Base-by-base conservation (phyloP, 2,797 vertebrate species). In the Hyperoplus lanceolatus region DNA sequence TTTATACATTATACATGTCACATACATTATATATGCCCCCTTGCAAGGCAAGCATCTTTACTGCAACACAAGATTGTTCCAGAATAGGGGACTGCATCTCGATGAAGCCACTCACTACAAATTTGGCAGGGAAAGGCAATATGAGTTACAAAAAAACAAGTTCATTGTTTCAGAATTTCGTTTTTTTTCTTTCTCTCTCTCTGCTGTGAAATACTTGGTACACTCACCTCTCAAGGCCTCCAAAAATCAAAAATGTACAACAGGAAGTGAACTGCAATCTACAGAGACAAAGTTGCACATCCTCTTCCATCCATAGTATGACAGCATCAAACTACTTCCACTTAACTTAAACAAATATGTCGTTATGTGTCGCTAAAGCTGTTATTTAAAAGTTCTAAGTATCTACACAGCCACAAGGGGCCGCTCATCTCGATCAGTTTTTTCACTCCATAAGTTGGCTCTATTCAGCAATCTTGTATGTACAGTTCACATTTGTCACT, bases 1-100 rank as follows among this genome's bases (percentile, higher is more conserved):
- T 90, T 89, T 84, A 92, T 94, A 83, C 81, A 94, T 94, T 94
- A 94, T 94, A 93, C 86, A 94, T 93, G 80, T 65, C 81, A 81
- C 86, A 92, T 94, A 88, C 84, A 94, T 94, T 93, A 94, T 93
- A 93, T 79, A 94, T 93, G 90, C 59, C 81, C 89, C 79, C 87
- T 84, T 89, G 90, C 80, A 80, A 93, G 89, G 89, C 89, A 80
- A 86, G 84, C 86, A 66, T 85, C 90, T 89, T 86, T 87, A 66
- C 83, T 74, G 88, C 18, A 36, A 86, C 64, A 84, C 82, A 57
- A 76, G 81, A 76, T 45, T 60, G 79, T 18, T 80, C 82, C 83
- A 90, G 88, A 91, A 91, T 69, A 73, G 45, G 76, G 29, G 57
- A 16, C 68, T 64, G 84, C 79, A 76, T 87, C 71, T 65, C 13